Evolutionary conservation across 2,888 invertebrate genomes (phyloP).

Genomic region (Therioaphis trifolii): DNA sequence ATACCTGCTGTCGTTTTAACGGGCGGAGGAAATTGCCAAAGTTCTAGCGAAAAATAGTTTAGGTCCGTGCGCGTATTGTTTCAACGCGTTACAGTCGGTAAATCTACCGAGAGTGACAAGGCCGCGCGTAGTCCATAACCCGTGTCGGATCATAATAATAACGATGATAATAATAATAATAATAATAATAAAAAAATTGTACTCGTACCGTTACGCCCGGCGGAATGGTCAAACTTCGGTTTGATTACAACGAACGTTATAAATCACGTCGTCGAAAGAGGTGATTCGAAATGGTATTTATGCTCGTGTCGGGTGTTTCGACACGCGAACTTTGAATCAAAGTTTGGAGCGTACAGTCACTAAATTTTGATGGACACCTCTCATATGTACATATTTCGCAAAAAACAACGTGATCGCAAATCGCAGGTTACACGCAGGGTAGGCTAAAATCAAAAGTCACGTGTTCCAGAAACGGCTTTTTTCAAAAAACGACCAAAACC

Average conservation of each 20-base stretch:
- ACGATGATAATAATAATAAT: neutral
- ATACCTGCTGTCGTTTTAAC: too few relatives aligned
- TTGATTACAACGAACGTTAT: neutral
- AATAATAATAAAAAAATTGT: neutral
- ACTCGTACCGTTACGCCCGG: neutral
- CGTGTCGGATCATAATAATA: too few relatives aligned
- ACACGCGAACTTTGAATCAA: neutral
- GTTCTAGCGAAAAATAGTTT: too few relatives aligned
- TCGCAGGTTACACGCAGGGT: too few relatives aligned
- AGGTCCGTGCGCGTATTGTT: too few relatives aligned
- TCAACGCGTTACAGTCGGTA: neutral
- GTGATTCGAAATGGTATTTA: neutral
- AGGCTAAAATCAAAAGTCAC: too few relatives aligned
- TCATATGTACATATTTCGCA: neutral
- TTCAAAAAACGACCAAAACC: too few relatives aligned
- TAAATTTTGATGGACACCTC: conserved; percentile 1
- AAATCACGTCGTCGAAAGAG: conserved; percentile 9
- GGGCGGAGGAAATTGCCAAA: too few relatives aligned
- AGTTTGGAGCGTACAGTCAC: neutral
- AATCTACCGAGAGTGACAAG: neutral
- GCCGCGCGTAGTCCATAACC: neutral
- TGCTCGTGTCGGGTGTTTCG: neutral
- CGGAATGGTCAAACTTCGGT: neutral
- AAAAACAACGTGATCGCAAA: neutral
- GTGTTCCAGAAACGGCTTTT: too few relatives aligned